Conservation (phyloP, 2,113 vertebrate species). For the Eclectus roratus region DNA sequence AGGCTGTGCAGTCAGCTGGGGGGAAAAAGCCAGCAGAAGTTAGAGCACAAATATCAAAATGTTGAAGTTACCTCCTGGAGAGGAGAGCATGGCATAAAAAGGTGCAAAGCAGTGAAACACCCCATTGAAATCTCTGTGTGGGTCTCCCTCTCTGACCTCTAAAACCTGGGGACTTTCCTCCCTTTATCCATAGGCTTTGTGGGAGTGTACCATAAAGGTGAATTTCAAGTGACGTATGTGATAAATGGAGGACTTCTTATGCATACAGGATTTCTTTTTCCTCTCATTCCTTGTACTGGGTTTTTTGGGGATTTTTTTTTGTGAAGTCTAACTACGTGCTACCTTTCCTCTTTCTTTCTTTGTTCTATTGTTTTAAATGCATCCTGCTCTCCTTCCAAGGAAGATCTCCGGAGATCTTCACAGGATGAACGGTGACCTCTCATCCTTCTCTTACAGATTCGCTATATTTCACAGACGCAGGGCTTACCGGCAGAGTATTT, state of each 20-base stretch:
- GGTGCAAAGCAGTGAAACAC: background rate
- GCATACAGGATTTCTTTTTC: background rate
- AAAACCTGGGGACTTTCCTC: background rate
- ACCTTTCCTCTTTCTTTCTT: background rate
- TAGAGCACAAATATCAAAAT: background rate
- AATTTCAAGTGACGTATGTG: background rate
- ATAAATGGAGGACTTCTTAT: background rate
- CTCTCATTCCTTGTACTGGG: background rate
- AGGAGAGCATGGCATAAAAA: background rate
- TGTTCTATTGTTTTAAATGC: slow-evolving; percentile 18
- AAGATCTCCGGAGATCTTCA: background rate
- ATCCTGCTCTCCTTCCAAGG: background rate
- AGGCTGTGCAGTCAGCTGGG: background rate
- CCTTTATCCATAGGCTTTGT: background rate
- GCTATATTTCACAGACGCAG: slow-evolving; percentile 99
- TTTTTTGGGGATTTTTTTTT: background rate
- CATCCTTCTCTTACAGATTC: slow-evolving; percentile 83
- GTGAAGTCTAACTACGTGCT: background rate
- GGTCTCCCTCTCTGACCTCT: background rate
- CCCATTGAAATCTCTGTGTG: background rate
- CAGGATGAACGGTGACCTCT: slow-evolving; percentile 41
- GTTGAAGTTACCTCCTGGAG: background rate
- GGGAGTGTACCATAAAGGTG: background rate
- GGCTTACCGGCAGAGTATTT: slow-evolving; percentile 97
- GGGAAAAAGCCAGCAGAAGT: background rate